Evolutionary conservation across 1,140 invertebrate species (phyloP).

Genomic region (Periplaneta americana): DNA sequence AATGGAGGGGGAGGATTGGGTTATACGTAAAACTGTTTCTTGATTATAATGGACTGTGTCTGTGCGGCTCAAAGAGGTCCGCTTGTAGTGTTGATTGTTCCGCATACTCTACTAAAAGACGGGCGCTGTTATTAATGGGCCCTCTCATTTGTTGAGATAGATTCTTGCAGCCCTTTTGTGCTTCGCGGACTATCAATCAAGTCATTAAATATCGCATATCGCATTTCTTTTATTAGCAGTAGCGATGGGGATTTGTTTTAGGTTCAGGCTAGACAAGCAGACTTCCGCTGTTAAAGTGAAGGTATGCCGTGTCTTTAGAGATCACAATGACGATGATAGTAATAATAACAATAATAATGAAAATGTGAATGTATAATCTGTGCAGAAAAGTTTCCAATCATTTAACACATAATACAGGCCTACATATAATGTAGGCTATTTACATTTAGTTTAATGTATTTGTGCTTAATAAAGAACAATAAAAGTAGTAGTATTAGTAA

Average conservation of each 20-base stretch:
- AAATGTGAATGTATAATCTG: too few species aligned
- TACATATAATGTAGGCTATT: too few species aligned
- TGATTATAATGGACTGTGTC: neutral
- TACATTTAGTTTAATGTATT: too few species aligned
- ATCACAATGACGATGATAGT: too few species aligned
- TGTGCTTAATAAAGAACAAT: too few species aligned
- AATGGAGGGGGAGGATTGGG: neutral
- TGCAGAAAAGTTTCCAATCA: too few species aligned
- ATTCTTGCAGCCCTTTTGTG: neutral
- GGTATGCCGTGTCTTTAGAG: too few species aligned
- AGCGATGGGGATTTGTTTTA: neutral
- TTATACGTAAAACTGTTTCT: neutral
- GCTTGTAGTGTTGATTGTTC: neutral
- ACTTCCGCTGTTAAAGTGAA: too few species aligned
- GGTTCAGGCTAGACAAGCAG: too few species aligned
- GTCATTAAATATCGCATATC: neutral
- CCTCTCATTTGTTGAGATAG: neutral
- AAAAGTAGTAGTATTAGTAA: too few species aligned
- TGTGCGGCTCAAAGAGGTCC: neutral
- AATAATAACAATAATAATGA: too few species aligned
- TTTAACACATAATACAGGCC: too few species aligned
- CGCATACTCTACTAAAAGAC: neutral
- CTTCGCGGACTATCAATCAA: neutral
- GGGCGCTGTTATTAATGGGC: neutral
- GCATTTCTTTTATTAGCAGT: neutral